phyloP scores from a whole-genome alignment of 2,113 vertebrate species.

The Psilopsiagon aurifrons region DNA sequence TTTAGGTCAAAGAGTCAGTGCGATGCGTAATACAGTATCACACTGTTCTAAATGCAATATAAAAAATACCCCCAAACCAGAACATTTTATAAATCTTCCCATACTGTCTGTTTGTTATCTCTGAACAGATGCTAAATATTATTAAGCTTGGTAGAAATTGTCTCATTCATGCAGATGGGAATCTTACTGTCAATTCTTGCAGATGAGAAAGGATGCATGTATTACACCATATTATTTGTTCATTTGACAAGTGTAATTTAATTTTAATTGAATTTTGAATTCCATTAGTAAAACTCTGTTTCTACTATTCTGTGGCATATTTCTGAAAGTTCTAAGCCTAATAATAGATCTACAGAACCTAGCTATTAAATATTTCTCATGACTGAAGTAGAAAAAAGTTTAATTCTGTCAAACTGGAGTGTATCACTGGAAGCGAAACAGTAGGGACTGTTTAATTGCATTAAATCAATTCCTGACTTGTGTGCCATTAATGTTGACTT shows the following conservation, averaged over 20 bases:
- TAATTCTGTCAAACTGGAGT: not conserved
- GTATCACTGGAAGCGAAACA: not conserved
- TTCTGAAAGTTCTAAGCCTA: not conserved
- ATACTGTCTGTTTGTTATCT: not conserved
- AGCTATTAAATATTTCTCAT: not conserved
- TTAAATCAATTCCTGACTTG: not conserved
- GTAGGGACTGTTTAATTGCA: not conserved
- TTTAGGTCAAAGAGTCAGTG: not conserved
- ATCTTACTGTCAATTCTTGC: not conserved
- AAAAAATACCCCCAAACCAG: not conserved
- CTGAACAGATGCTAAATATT: not conserved
- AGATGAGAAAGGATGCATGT: not conserved
- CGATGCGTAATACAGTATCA: not conserved
- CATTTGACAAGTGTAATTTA: not conserved
- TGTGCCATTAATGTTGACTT: not conserved
- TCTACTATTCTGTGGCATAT: not conserved
- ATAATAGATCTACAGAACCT: not conserved
- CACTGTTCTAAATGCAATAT: not conserved
- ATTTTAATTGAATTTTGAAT: conserved; percentile 6
- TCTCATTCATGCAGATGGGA: not conserved
- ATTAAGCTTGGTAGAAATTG: not conserved
- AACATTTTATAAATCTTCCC: not conserved
- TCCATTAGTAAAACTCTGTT: not conserved
- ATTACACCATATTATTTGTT: not conserved
- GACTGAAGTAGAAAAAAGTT: not conserved